A percentile compares a stretch with the other conserved stretches of the same genome.
phyloP scores from a whole-genome alignment of 2,888 invertebrate species.

The Eristalis intricaria region DNA sequence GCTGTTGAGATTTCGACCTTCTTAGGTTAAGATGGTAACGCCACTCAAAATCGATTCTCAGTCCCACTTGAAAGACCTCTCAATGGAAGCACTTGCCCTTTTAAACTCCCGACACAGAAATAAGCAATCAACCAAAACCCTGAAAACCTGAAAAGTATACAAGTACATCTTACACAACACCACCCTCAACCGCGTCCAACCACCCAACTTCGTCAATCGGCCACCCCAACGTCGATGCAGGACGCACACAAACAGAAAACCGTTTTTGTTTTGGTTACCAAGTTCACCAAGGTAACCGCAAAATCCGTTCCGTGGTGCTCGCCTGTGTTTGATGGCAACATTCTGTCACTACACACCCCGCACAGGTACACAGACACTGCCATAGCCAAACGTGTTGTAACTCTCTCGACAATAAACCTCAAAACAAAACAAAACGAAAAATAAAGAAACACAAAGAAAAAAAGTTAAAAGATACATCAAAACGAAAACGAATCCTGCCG shows the following conservation, averaged over 20 bases:
- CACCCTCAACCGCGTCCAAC: not conserved
- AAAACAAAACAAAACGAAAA: not conserved
- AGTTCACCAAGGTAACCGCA: slow-evolving; percentile 73
- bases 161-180: slow-evolving; percentile 24
- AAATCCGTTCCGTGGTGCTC: slow-evolving; percentile 64
- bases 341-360: slow-evolving; percentile 26
- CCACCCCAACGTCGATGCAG: slow-evolving; percentile 6
- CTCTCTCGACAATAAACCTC: slow-evolving; percentile 12
- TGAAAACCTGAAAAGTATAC: slow-evolving; percentile 1
- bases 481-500: not conserved
- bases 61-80: too few relatives aligned
- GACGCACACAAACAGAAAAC: slow-evolving; percentile 26
- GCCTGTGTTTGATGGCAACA: slow-evolving; percentile 39
- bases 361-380: slow-evolving; percentile 31
- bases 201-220: slow-evolving; percentile 3
- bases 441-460: not conserved
- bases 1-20: too few relatives aligned
- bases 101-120: not conserved
- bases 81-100: not conserved
- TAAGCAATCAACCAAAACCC: not conserved
- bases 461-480: not conserved
- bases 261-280: slow-evolving; percentile 73
- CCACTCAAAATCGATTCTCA: too few relatives aligned
- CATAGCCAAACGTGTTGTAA: slow-evolving; percentile 38
- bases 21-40: too few relatives aligned